Conservation (phyloP, 2,888 invertebrate genomes). For the Nemapogon koenigi region DNA sequence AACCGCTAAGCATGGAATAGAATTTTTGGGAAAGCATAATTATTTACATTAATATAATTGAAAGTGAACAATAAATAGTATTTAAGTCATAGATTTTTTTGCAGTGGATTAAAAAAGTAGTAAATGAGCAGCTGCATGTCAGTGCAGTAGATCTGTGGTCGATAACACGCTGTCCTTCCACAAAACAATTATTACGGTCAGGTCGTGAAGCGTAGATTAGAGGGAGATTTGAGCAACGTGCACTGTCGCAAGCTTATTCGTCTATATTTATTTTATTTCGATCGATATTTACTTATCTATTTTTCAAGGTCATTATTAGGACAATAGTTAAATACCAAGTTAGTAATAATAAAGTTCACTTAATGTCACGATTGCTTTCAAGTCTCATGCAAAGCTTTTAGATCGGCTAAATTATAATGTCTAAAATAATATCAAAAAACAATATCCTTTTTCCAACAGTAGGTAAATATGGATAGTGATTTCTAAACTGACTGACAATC, state of each 20-base stretch:
- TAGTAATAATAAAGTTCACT: too few relatives aligned
- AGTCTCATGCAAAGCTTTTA: too few relatives aligned
- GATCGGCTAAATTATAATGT: too few relatives aligned
- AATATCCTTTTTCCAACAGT: too few relatives aligned
- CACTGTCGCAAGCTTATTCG: conserved; percentile 33
- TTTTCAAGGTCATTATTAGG: conserved; percentile 4
- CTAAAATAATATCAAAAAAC: too few relatives aligned
- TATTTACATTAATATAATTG: background rate
- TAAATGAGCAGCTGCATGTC: conserved; percentile 48
- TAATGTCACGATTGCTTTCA: too few relatives aligned
- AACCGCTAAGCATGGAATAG: background rate
- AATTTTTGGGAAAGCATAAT: background rate
- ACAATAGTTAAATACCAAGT: too few relatives aligned
- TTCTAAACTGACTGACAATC: too few relatives aligned
- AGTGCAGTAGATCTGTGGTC: conserved; percentile 18
- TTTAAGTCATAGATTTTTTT: conserved; percentile 1
- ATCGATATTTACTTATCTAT: conserved; percentile 15
- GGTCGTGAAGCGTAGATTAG: conserved; percentile 20
- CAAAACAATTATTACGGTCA: conserved; percentile 52
- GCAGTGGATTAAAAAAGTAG: conserved; percentile 26
- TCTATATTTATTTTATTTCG: conserved; percentile 25
- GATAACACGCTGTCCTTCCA: conserved; percentile 51
- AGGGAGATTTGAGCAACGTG: conserved; percentile 40
- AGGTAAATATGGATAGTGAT: too few relatives aligned
- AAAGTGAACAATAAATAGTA: background rate